These are phyloP conservation scores for Orthonevra nobilis DNA, from an alignment of 2,888 invertebrate species.

Conservation along the genomic window DNA sequence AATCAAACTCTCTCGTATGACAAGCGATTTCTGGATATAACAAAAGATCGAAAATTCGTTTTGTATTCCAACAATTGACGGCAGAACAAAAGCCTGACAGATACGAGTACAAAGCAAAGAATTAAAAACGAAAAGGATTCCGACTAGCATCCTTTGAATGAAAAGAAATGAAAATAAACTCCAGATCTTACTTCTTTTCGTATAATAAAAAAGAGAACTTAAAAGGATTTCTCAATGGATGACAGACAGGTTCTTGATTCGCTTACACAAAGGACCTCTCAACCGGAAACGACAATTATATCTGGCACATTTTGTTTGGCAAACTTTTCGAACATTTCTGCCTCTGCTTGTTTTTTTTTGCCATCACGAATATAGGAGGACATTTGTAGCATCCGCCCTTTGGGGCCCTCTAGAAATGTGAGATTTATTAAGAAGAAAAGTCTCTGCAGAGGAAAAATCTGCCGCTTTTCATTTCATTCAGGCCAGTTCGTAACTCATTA, in stretches of 20 bases:
- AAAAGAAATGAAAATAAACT: background rate
- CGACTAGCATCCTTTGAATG: conserved; percentile 16
- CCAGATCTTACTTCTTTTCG: conserved; percentile 2
- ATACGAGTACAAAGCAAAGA: conserved; percentile 29
- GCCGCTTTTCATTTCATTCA: conserved; percentile 56
- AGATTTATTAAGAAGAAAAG: conserved; percentile 67
- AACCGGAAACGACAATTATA: conserved; percentile 66
- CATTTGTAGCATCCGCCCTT: conserved; percentile 1
- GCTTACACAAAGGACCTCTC: conserved; percentile 56
- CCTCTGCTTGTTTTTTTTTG: background rate
- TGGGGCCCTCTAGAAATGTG: conserved; percentile 26
- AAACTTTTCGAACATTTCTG: conserved; percentile 42
- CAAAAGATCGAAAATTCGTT: conserved; percentile 45
- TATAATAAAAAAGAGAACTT: conserved; percentile 4
- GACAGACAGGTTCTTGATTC: conserved; percentile 62
- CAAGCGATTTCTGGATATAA: conserved; percentile 9
- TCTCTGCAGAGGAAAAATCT: conserved; percentile 52
- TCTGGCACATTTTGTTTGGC: conserved; percentile 52
- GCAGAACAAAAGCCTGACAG: conserved; percentile 35
- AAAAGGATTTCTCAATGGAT: conserved; percentile 49
- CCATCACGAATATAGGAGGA: too few relatives aligned
- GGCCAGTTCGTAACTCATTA: conserved; percentile 56
- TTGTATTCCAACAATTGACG: conserved; percentile 11
- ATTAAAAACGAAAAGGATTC: conserved; percentile 12
- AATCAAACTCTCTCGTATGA: conserved; percentile 38